Evolutionary conservation across 2,888 invertebrate genomes (phyloP).

Genomic region (Callosobruchus maculatus): DNA sequence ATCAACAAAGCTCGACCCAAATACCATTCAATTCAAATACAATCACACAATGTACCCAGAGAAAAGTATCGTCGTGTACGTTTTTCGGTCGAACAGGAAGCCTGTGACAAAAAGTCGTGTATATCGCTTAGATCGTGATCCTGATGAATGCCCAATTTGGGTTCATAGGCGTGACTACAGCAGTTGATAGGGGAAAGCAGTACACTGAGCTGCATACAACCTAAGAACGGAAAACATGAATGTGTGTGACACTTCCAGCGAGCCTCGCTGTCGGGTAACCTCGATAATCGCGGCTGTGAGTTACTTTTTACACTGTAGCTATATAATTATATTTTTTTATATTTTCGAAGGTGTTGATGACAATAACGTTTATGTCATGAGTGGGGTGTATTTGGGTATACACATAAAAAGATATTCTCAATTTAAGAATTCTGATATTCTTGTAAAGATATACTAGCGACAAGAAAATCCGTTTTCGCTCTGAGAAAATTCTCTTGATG

Average conservation of each 20-base stretch:
- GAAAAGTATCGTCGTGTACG: not conserved
- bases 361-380: too few species aligned
- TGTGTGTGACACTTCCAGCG: not conserved
- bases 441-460: too few species aligned
- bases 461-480: too few species aligned
- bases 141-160: not conserved
- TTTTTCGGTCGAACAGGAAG: not conserved
- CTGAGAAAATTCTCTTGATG: too few species aligned
- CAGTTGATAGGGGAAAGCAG: not conserved
- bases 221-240: not conserved
- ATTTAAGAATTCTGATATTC: too few species aligned
- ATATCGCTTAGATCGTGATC: not conserved
- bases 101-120: not conserved
- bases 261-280: not conserved
- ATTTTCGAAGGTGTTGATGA: too few species aligned
- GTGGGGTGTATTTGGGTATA: too few species aligned
- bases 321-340: not conserved
- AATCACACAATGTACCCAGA: not conserved
- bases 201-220: not conserved
- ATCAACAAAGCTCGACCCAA: not conserved
- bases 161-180: not conserved
- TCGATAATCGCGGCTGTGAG: not conserved
- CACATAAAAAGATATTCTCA: too few species aligned
- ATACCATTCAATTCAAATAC: not conserved
- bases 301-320: not conserved